Conservation (phyloP, 1,140 invertebrate species). For the Oreohelix idahoensis region DNA sequence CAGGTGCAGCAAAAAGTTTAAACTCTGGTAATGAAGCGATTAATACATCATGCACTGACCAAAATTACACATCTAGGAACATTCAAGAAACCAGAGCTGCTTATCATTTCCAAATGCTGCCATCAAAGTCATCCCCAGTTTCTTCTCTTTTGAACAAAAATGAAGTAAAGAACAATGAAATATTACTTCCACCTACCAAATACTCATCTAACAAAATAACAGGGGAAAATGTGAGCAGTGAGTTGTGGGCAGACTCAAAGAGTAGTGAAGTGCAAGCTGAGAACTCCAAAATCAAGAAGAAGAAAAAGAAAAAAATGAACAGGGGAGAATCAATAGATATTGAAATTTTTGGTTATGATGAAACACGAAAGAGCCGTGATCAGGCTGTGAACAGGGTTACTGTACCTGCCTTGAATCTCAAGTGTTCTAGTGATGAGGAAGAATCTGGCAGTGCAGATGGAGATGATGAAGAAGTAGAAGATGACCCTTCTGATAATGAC, state of each 20-base stretch:
- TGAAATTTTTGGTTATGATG: constrained; percentile 58
- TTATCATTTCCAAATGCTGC: background rate
- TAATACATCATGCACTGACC: no score
- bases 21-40: no score
- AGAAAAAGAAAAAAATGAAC: constrained; percentile 38
- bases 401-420: constrained; percentile 55
- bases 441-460: background rate
- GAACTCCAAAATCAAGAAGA: constrained; percentile 22
- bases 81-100: background rate
- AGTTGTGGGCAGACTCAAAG: background rate
- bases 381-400: constrained; percentile 7
- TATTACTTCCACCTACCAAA: background rate
- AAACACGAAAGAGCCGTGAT: constrained; percentile 45
- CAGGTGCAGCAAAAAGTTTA: no score
- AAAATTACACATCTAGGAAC: background rate
- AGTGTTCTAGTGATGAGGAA: constrained; percentile 53
- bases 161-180: background rate
- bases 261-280: background rate
- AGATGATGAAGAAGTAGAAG: background rate
- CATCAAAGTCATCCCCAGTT: background rate
- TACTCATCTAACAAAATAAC: no score
- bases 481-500: background rate
- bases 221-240: background rate
- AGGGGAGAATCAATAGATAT: constrained; percentile 53
- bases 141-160: background rate